Percentiles rank a stretch among this genome's conserved stretches.
These are phyloP conservation scores for Felis catus DNA, from an alignment of 2,113 vertebrate genomes.

Conservation along the genomic window F.catus_Fca126_mat1.0 CM031413.1:53753501-53754000, in stretches of 20 bases:
- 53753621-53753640: conserved; percentile 2
- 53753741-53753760: too few relatives aligned
- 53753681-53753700: not conserved
- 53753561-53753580: not conserved
- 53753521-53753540: not conserved
- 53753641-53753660: not conserved
- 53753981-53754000: not conserved
- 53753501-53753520: too few relatives aligned
- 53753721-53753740: not conserved
- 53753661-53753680: not conserved
- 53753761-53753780: too few relatives aligned
- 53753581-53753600: not conserved
- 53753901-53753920: too few relatives aligned
- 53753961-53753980: not conserved
- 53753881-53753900: too few relatives aligned
- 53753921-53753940: too few relatives aligned
- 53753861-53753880: too few relatives aligned
- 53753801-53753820: too few relatives aligned
- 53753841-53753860: too few relatives aligned
- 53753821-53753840: too few relatives aligned
- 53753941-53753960: too few relatives aligned
- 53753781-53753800: too few relatives aligned
- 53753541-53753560: not conserved
- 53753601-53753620: not conserved
- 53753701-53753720: not conserved